A percentile compares a stretch with the other conserved stretches of the same genome.
Evolutionary conservation across 2,888 invertebrate species (phyloP).

Genomic region (Heliconius cydno): DNA sequence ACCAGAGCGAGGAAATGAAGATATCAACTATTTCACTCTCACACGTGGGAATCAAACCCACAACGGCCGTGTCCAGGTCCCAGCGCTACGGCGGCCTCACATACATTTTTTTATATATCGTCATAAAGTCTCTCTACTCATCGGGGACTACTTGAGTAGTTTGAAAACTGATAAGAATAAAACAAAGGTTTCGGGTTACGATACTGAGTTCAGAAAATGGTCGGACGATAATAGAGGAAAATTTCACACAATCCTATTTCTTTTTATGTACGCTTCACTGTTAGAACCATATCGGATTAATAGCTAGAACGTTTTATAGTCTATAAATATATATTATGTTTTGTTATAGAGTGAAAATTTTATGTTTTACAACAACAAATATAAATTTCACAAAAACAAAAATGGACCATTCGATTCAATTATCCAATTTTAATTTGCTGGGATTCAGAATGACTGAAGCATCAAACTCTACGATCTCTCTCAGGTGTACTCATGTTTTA

Average conservation of each 20-base stretch:
- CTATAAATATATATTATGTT: not conserved
- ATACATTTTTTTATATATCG: conserved; percentile 8
- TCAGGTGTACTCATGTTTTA: too few relatives aligned
- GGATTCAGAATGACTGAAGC: too few relatives aligned
- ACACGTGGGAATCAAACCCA: not conserved
- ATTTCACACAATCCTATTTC: conserved; percentile 30
- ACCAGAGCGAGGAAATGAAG: not conserved
- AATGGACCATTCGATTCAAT: too few relatives aligned
- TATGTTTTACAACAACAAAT: too few relatives aligned
- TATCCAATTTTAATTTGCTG: too few relatives aligned
- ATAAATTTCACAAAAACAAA: too few relatives aligned
- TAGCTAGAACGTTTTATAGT: conserved; percentile 1
- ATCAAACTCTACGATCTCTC: too few relatives aligned
- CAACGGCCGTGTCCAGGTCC: too few relatives aligned
- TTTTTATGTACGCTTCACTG: conserved; percentile 17
- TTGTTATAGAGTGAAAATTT: not conserved
- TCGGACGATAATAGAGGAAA: conserved; percentile 22
- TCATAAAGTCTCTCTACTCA: conserved; percentile 14
- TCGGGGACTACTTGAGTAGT: conserved; percentile 28
- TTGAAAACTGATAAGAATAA: conserved; percentile 29
- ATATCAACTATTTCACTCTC: not conserved
- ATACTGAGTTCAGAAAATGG: conserved; percentile 21
- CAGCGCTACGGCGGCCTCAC: not conserved
- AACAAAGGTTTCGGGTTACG: conserved; percentile 31
- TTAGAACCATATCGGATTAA: conserved; percentile 18